A percentile compares a stretch with the other conserved stretches of the same genome.
Evolutionary conservation across 2,888 invertebrate species (phyloP).

Genomic region (Metallyticus violacea): DNA sequence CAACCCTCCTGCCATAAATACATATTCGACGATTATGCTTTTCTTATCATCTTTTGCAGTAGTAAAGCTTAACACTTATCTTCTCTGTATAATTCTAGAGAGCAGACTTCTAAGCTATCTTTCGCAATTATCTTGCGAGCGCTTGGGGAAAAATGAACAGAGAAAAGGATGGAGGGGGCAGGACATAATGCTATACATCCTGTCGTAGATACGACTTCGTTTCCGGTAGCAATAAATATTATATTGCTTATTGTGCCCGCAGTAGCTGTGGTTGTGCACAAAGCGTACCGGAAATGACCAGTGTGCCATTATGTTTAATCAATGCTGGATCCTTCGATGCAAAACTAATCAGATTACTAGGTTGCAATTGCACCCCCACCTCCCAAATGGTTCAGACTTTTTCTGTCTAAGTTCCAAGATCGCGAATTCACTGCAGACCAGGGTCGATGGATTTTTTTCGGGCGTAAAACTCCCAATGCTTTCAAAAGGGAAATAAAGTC

Average conservation of each 20-base stretch:
- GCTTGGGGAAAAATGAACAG: background rate
- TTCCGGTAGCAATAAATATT: background rate
- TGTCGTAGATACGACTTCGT: background rate
- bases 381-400: too few relatives aligned
- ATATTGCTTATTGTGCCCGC: background rate
- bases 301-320: background rate
- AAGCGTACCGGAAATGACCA: background rate
- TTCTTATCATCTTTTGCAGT: background rate
- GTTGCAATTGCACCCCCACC: background rate
- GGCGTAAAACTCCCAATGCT: too few relatives aligned
- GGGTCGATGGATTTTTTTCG: too few relatives aligned
- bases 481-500: too few relatives aligned
- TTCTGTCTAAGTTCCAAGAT: too few relatives aligned
- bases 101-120: background rate
- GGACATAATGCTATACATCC: background rate
- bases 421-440: too few relatives aligned
- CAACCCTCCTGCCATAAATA: background rate
- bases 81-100: background rate
- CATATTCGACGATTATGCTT: background rate
- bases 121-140: background rate
- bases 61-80: background rate
- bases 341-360: background rate
- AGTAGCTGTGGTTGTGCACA: background rate
- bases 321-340: background rate
- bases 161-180: background rate